Evolutionary conservation across 2,888 invertebrate species (phyloP).

Genomic region (Sarcophaga caerulescens): DNA sequence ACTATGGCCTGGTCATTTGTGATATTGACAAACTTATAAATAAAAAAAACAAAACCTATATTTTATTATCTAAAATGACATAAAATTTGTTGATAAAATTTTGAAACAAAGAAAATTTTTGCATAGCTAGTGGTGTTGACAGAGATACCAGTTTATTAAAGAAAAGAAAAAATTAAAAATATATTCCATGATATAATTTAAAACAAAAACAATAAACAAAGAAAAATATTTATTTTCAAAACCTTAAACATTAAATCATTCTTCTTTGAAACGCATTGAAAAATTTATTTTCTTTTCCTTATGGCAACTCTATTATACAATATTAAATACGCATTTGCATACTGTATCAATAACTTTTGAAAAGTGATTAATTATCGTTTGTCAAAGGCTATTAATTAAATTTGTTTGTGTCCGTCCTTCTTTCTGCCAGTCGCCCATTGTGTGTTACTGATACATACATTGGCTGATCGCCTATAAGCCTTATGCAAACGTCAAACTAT

Average conservation of each 20-base stretch:
- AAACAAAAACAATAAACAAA: not conserved
- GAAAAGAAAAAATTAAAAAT: not conserved
- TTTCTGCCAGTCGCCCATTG: slow-evolving; percentile 5
- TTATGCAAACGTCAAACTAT: slow-evolving; percentile 50
- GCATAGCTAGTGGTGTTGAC: too few species aligned
- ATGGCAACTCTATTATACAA: slow-evolving; percentile 38
- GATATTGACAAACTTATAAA: slow-evolving; percentile 43
- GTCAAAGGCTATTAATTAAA: slow-evolving; percentile 60
- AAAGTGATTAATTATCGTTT: slow-evolving; percentile 63
- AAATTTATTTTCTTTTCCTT: not conserved
- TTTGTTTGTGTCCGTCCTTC: not conserved
- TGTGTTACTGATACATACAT: slow-evolving; percentile 7
- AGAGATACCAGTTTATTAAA: not conserved
- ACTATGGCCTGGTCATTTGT: slow-evolving; percentile 25
- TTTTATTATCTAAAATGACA: slow-evolving; percentile 25
- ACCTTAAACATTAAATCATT: not conserved
- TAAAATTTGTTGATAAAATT: not conserved
- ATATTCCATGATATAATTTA: not conserved
- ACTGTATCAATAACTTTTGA: slow-evolving; percentile 48
- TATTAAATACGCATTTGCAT: not conserved
- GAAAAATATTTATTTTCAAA: slow-evolving; percentile 1
- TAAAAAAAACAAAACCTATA: not conserved
- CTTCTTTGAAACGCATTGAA: not conserved
- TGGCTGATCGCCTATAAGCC: slow-evolving; percentile 35
- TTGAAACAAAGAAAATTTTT: too few species aligned